phyloP scores from a whole-genome alignment of 2,888 invertebrate species.

The Caenorhabditis sp. region DNA sequence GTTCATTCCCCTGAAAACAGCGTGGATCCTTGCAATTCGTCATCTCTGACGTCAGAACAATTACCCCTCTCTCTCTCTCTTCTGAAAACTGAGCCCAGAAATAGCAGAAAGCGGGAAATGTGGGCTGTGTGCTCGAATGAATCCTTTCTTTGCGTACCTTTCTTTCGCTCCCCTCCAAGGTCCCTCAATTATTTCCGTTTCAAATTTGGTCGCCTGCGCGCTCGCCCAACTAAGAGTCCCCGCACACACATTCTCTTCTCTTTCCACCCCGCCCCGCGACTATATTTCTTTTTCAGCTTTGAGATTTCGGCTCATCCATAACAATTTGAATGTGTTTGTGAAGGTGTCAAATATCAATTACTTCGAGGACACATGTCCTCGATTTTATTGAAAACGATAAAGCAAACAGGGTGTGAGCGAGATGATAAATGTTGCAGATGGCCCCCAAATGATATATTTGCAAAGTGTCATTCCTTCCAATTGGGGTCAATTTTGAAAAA shows the following conservation, averaged over 20 bases:
- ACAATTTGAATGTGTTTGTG: background rate
- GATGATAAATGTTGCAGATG: conserved; percentile 36
- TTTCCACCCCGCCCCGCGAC: background rate
- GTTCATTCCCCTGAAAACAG: no score
- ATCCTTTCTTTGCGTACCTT: conserved; percentile 40
- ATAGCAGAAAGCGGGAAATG: background rate
- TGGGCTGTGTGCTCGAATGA: conserved; percentile 32
- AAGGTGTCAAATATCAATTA: conserved; percentile 2
- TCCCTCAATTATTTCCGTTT: conserved; percentile 47
- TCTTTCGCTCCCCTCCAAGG: background rate
- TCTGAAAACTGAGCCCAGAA: no score
- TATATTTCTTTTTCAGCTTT: conserved; percentile 4
- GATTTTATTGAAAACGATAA: conserved; percentile 12
- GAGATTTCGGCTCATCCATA: background rate
- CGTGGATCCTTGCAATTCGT: no score
- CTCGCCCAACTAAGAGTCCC: background rate
- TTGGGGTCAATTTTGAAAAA: background rate
- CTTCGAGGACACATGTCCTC: no score
- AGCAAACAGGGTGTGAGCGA: conserved; percentile 11
- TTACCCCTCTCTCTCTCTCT: no score
- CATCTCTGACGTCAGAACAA: no score
- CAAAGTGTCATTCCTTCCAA: conserved; percentile 1
- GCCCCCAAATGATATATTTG: background rate
- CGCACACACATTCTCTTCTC: background rate
- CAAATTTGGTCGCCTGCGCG: conserved; percentile 22